Base-by-base conservation (phyloP, 2,797 vertebrate species). In the Mus spretus region DNA sequence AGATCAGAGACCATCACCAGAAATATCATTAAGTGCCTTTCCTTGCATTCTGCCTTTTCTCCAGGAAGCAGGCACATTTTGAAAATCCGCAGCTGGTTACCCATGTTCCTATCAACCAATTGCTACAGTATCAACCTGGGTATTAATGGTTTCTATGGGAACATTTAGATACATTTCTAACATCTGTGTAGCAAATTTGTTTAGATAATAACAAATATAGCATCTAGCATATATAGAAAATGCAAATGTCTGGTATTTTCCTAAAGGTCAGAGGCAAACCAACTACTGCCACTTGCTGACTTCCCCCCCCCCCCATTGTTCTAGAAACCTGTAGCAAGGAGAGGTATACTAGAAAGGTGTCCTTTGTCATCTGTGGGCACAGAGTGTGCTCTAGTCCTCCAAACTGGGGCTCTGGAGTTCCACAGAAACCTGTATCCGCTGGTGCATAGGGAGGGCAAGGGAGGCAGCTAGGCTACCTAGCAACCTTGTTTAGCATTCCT, bases 1-100 rank as follows among this genome's bases (percentile, higher is more conserved):
- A 44, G 63, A 40, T 55, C 85, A 0, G 6, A n/a, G 55, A 28
- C 28, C 26, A 22, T 82, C 19, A 37, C 26, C 22, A 81, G 74
- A 55, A n/a, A n/a, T 57, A 1, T 0, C 55, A 22, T 17, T n/a
- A 6, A 20, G 31, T 0, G 4, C 28, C 31, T 44, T 44, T 67
- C 4, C 28, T 74, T 12, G 0, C 4, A 3, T 13, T 15, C 26
- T 1, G 4, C 15, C 0, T 17, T 14, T 40, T 72, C 70, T 67
- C 63, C 70, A 19, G 65, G 53, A 20, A 53, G 11, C 40, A 1
- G 86, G 47, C 1, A 3, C 40, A 13, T 31, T 82, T n/a, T 19
- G 20, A 44, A 84, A 83, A 63, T 55, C 77, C 37, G 3, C 26
- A 14, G 20, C 20, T 65, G 47, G 95, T 82, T 70, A 81, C 53